These are phyloP conservation scores for Ambastaia sidthimunki DNA, from an alignment of 2,797 vertebrate species.

Conservation along the genomic window DNA sequence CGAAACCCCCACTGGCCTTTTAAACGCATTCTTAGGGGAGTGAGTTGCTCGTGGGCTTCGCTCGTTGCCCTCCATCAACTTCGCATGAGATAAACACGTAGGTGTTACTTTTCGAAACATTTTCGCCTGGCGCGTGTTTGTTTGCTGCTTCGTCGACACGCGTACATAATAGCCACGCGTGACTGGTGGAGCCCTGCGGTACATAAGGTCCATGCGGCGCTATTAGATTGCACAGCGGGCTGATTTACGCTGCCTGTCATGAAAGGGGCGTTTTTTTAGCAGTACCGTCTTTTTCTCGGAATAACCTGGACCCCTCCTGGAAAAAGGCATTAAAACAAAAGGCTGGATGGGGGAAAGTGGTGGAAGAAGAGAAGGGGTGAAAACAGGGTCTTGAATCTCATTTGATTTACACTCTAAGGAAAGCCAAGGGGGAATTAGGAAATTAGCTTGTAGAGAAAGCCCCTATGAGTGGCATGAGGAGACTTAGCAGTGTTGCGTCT, in stretches of 20 bases:
- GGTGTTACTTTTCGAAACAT: constrained; percentile 6
- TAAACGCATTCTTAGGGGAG: neutral
- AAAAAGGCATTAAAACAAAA: constrained; percentile 63
- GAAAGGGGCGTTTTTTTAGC: constrained; percentile 46
- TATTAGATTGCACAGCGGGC: constrained; percentile 73
- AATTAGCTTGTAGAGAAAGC: constrained; percentile 47
- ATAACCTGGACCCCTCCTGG: constrained; percentile 64
- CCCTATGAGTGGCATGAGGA: constrained; percentile 27
- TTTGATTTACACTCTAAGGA: constrained; percentile 54
- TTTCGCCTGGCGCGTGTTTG: constrained; percentile 1
- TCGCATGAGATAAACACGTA: constrained; percentile 19
- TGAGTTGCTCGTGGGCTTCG: constrained; percentile 1
- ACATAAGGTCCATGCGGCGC: constrained; percentile 66
- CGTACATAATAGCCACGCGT: constrained; percentile 23
- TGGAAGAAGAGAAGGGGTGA: constrained; percentile 42
- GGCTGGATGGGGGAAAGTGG: constrained; percentile 36
- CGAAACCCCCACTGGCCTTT: constrained; percentile 11
- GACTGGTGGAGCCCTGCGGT: constrained; percentile 42
- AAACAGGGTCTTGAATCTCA: constrained; percentile 41
- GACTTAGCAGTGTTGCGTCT: constrained; percentile 43
- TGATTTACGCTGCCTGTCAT: constrained; percentile 77
- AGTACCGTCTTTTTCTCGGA: constrained; percentile 69
- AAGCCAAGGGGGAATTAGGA: constrained; percentile 53
- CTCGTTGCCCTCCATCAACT: constrained; percentile 18
- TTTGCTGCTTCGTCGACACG: neutral